phyloP scores from a whole-genome alignment of 2,113 vertebrate genomes.

The Pelvicachromis taeniatus region DNA sequence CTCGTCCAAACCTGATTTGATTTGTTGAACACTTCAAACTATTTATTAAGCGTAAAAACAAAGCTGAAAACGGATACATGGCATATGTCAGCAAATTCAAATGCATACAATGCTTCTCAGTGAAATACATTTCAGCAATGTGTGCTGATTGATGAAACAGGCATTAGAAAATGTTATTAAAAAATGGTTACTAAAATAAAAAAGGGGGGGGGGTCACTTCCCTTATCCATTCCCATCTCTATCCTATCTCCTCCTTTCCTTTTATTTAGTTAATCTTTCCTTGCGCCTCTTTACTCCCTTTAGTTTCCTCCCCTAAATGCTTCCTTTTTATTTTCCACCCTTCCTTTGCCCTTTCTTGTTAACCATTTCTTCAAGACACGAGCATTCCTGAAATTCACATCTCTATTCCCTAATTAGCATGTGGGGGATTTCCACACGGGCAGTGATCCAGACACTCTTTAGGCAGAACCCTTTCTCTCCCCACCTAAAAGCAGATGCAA shows the following conservation, averaged over 20 bases:
- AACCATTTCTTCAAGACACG: conserved; percentile 24
- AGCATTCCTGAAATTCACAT: conserved; percentile 28
- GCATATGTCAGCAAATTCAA: not conserved
- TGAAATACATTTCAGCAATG: not conserved
- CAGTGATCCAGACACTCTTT: not conserved
- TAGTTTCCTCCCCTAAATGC: not conserved
- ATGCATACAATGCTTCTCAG: not conserved
- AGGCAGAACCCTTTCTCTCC: not conserved
- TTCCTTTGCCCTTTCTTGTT: not conserved
- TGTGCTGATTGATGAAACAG: not conserved
- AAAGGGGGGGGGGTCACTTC: not conserved
- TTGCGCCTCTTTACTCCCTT: not conserved
- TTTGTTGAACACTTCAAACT: not conserved
- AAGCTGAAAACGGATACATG: not conserved
- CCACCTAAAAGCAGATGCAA: not conserved
- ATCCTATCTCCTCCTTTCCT: not conserved
- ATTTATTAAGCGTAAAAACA: not conserved
- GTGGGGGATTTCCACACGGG: conserved; percentile 38
- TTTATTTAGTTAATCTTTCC: not conserved
- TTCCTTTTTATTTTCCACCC: not conserved
- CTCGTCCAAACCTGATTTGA: accelerated
- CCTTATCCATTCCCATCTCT: not conserved
- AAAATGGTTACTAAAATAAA: not conserved
- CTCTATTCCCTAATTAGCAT: conserved; percentile 46
- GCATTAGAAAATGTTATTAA: not conserved